Evolutionary conservation across 2,888 invertebrate species (phyloP).

Genomic region (Drosophila robusta): DNA sequence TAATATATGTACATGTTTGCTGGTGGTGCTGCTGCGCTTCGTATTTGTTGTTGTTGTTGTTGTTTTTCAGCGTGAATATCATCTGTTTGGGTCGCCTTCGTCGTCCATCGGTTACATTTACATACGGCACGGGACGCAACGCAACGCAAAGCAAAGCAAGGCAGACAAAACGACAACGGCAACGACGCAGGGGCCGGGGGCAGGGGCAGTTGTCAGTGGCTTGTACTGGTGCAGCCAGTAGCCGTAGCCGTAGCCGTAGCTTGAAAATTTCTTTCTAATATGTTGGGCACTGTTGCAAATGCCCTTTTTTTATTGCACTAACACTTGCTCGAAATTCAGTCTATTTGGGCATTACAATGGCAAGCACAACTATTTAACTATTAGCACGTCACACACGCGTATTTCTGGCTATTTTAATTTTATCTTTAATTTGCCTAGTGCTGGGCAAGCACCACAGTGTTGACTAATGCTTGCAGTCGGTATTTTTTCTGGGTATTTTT

Average conservation of each 20-base stretch:
- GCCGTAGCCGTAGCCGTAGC: conserved; percentile 29
- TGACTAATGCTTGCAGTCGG: conserved; percentile 13
- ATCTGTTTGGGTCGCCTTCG: conserved; percentile 66
- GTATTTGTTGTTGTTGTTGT: conserved; percentile 47
- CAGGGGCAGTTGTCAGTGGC: conserved; percentile 49
- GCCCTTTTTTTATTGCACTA: conserved; percentile 63
- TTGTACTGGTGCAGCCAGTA: conserved; percentile 45
- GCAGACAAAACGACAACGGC: conserved; percentile 54
- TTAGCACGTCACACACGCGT: conserved; percentile 61
- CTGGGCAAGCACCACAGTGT: conserved; percentile 45
- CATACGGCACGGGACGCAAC: conserved; percentile 64
- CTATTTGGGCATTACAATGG: conserved; percentile 48
- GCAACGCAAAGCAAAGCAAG: conserved; percentile 37
- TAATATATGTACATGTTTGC: conserved; percentile 60
- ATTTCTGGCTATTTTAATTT: conserved; percentile 59
- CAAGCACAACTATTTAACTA: conserved; percentile 49
- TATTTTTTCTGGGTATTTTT: conserved; percentile 2
- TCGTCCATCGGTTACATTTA: conserved; percentile 67
- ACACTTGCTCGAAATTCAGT: conserved; percentile 54
- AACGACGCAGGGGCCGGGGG: conserved; percentile 23
- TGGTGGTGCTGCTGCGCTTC: conserved; percentile 48
- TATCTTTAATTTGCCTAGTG: conserved; percentile 65
- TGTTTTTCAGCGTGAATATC: conserved; percentile 63
- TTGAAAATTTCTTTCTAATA: conserved; percentile 47
- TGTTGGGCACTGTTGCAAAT: conserved; percentile 27